phyloP scores from a whole-genome alignment of 2,113 vertebrate genomes.

The Dryoscopus gambensis region DNA sequence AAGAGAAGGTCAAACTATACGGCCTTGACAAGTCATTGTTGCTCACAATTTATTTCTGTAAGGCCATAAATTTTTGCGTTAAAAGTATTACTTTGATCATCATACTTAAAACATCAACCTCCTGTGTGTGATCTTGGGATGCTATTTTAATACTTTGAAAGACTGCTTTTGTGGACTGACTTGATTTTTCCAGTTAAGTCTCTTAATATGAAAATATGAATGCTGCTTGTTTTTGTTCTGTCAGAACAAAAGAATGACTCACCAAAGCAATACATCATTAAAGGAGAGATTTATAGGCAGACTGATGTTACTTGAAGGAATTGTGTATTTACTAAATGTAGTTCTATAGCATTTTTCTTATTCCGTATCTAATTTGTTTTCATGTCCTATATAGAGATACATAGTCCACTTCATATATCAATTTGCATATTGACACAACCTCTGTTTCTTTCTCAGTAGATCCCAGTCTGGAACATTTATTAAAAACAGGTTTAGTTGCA shows the following conservation, averaged over 20 bases:
- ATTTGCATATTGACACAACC: neutral
- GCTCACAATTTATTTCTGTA: neutral
- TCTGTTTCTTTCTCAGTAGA: neutral
- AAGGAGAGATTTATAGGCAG: neutral
- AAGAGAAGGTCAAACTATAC: neutral
- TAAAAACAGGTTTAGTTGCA: neutral
- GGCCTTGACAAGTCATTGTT: neutral
- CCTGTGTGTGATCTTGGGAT: neutral
- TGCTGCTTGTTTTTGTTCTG: neutral
- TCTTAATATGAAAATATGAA: neutral
- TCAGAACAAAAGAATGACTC: neutral
- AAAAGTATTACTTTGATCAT: neutral
- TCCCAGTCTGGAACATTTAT: neutral
- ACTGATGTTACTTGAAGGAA: neutral
- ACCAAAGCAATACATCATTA: neutral
- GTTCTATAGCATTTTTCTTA: neutral
- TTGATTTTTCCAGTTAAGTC: neutral
- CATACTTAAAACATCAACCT: neutral
- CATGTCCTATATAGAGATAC: neutral
- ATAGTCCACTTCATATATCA: neutral
- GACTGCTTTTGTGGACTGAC: neutral
- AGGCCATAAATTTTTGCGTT: neutral
- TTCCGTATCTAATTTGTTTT: neutral
- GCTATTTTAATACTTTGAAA: neutral
- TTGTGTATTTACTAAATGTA: neutral